phyloP scores from a whole-genome alignment of 2,797 vertebrate genomes.

The Harpagifer antarcticus region DNA sequence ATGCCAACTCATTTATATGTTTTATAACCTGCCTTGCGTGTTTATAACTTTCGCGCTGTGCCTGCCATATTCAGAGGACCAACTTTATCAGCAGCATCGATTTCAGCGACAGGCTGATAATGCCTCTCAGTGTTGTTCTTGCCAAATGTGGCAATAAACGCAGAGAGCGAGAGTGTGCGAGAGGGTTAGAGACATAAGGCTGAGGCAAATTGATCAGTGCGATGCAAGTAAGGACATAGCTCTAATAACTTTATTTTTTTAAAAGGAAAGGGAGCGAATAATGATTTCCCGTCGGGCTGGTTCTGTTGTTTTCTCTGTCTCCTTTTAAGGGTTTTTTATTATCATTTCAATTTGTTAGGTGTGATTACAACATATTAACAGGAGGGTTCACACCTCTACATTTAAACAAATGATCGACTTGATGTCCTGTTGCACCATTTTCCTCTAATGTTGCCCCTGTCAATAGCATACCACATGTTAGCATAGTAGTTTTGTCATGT shows the following conservation, averaged over 20 bases:
- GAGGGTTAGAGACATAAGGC: constrained; percentile 25
- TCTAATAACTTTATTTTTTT: constrained; percentile 36
- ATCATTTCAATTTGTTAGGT: constrained; percentile 1
- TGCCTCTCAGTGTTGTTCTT: constrained; percentile 68
- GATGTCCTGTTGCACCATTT: neutral
- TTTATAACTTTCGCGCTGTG: constrained; percentile 47
- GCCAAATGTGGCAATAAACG: constrained; percentile 70
- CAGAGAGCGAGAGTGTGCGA: constrained; percentile 14
- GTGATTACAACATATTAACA: neutral
- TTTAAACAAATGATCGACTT: neutral
- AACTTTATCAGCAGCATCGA: constrained; percentile 67
- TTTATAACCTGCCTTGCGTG: constrained; percentile 68
- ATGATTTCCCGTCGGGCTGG: constrained; percentile 8
- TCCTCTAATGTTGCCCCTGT: neutral
- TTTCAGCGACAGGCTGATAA: constrained; percentile 72
- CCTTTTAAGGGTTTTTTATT: constrained; percentile 1
- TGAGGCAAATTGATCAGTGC: constrained; percentile 45
- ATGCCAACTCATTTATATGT: constrained; percentile 62
- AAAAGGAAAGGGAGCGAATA: constrained; percentile 34
- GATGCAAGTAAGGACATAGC: constrained; percentile 33
- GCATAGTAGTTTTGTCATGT: neutral
- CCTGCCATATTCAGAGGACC: constrained; percentile 43
- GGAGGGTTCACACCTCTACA: neutral
- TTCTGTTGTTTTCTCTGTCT: constrained; percentile 1
- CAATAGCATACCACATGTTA: constrained; percentile 7